Conservation (phyloP, 2,113 vertebrate genomes). For the Pipa parva region DNA sequence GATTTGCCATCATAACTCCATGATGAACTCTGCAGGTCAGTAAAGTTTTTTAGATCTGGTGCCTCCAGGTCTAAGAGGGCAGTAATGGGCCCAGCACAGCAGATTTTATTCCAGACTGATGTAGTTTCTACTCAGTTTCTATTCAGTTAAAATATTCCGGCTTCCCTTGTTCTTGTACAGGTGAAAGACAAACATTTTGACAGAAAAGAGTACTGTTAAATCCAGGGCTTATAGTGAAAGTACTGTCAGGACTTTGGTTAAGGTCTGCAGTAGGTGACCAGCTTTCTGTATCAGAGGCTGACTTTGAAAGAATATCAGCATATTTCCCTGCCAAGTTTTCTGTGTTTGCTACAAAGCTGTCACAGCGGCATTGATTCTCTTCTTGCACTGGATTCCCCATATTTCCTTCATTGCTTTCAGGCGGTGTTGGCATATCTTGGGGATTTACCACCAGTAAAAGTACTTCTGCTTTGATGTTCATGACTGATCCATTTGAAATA, state of each 20-base stretch:
- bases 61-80: too few species aligned
- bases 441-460: constrained; percentile 91
- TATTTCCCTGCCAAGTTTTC: constrained; percentile 59
- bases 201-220: fast-evolving
- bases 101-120: neutral
- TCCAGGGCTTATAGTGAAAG: constrained; percentile 53
- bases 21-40: too few species aligned
- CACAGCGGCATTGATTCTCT: constrained; percentile 67
- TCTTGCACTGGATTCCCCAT: constrained; percentile 85
- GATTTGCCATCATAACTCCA: too few species aligned
- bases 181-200: constrained; percentile 37
- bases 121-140: constrained; percentile 48
- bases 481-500: constrained; percentile 95
- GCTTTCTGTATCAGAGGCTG: constrained; percentile 21
- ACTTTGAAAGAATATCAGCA: constrained; percentile 46
- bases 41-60: too few species aligned
- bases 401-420: constrained; percentile 56
- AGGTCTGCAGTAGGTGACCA: neutral
- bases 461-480: constrained; percentile 96
- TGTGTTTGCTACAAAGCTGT: constrained; percentile 63
- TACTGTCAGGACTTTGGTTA: constrained; percentile 42
- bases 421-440: constrained; percentile 56
- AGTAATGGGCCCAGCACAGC: too few species aligned
- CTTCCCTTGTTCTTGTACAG: constrained; percentile 66
- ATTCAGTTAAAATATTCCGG: constrained; percentile 44